phyloP scores from a whole-genome alignment of 2,797 vertebrate genomes.

The Lithobates sylvaticus region DNA sequence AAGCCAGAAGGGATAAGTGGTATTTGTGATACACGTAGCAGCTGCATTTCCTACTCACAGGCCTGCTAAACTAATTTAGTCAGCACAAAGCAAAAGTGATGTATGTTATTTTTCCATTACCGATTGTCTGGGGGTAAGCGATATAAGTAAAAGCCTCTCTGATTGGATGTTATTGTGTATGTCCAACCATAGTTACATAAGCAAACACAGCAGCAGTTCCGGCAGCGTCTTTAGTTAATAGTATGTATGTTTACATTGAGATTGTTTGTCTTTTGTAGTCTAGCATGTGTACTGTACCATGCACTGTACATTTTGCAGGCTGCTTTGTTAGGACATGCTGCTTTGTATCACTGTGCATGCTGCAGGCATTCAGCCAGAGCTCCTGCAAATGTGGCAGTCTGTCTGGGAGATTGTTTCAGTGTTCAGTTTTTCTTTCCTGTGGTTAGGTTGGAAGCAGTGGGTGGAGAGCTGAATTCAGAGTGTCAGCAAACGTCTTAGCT shows the following conservation, averaged over 20 bases:
- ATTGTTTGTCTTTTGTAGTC: conserved; percentile 9
- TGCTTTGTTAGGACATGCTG: conserved; percentile 26
- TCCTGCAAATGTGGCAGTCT: conserved; percentile 56
- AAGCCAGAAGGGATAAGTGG: not conserved
- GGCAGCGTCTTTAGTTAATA: conserved; percentile 18
- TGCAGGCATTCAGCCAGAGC: conserved; percentile 13
- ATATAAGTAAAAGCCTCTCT: not conserved
- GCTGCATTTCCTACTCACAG: not conserved
- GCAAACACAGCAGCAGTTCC: conserved; percentile 30
- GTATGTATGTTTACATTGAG: conserved; percentile 39
- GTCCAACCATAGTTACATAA: conserved; percentile 28
- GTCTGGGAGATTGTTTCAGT: conserved; percentile 37
- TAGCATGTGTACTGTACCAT: not conserved
- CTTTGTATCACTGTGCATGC: not conserved
- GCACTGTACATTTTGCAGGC: not conserved
- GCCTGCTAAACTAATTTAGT: conserved; percentile 14
- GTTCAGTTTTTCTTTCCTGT: conserved; percentile 35
- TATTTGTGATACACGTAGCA: conserved; percentile 8
- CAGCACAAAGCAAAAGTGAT: not conserved
- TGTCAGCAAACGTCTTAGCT: conserved; percentile 52
- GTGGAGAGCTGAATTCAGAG: conserved; percentile 50
- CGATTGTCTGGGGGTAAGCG: not conserved
- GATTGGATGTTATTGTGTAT: conserved; percentile 18
- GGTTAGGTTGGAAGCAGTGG: conserved; percentile 52
- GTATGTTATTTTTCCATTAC: not conserved